Conservation (phyloP, 2,888 invertebrate genomes). For the Timema cristinae region DNA sequence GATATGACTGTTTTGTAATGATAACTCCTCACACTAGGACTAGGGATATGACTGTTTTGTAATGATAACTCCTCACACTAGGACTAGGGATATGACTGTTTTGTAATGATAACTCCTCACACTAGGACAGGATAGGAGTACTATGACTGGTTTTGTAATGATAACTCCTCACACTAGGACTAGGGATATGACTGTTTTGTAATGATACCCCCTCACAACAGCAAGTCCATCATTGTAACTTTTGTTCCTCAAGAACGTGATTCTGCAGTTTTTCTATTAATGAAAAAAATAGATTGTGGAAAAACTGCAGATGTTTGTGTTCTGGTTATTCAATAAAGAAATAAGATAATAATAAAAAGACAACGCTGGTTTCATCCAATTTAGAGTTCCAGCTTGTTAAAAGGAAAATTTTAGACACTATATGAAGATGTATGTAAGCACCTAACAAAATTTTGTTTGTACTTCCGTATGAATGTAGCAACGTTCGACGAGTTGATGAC, state of each 20-base stretch:
- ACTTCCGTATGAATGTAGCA: conserved; percentile 5
- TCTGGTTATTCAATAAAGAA: not conserved
- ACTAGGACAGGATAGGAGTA: no score
- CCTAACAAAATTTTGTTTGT: not conserved
- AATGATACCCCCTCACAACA: no score
- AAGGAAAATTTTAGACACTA: not conserved
- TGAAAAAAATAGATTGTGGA: not conserved
- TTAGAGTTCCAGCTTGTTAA: not conserved
- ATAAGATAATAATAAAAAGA: not conserved
- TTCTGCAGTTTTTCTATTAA: no score
- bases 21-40: no score
- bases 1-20: no score
- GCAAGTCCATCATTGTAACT: no score
- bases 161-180: not conserved
- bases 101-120: no score
- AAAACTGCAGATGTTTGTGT: not conserved
- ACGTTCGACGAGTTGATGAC: not conserved
- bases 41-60: no score
- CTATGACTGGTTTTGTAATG: not conserved
- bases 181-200: not conserved
- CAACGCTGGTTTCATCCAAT: not conserved
- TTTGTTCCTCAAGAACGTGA: no score
- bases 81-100: no score
- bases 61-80: no score
- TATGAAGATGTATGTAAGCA: not conserved